Evolutionary conservation across 2,888 invertebrate genomes (phyloP), one percentile per base, ranked within the genome.

Genomic region (Atherix ibis): DNA sequence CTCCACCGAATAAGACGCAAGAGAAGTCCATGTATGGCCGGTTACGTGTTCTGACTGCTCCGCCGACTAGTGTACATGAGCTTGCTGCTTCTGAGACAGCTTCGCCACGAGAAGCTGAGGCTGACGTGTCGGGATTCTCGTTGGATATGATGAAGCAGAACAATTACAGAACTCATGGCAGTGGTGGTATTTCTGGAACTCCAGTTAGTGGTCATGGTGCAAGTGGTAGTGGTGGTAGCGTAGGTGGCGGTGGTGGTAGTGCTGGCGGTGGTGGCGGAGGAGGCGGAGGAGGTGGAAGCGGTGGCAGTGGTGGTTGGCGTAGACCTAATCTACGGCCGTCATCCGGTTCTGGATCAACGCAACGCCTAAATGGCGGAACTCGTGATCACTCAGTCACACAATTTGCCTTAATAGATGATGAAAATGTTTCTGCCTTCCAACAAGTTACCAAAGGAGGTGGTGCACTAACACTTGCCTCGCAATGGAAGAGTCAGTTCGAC

Each of bases 401-500:
- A 56, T 89, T 85, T 57, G 91, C 89, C 0, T 73, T 89, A 40
- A 88, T 88, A 56, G 91, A 91, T 52, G 91, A 91, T 52, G 89
- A 89, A 45, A 89, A 89, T 51, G 81, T 88, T 0, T 89, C 88
- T 4, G 82, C 81, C 0, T 54, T 82, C 43, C 88, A 88, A 53
- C 88, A 88, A 67, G 82, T 87, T 32, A 89, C 88, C 0, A 75
- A 82, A 53, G 83, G 87, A 12, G 82, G 85, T 24, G 88, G 88
- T 1, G 87, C 87, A 1, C 62, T 91, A 8, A 94, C 94, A 0
- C 63, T 94, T 12, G 91, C 87, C 2, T 91, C 91, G 13, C 84
- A 84, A 50, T 92, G 92, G 89, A 91, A 91, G 54, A 89, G 89
- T 1, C 91, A 92, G 55, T 92, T 92, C 54, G 91, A 91, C 50